Conservation (phyloP, 2,113 vertebrate species). For the Chamaea fasciata region DNA sequence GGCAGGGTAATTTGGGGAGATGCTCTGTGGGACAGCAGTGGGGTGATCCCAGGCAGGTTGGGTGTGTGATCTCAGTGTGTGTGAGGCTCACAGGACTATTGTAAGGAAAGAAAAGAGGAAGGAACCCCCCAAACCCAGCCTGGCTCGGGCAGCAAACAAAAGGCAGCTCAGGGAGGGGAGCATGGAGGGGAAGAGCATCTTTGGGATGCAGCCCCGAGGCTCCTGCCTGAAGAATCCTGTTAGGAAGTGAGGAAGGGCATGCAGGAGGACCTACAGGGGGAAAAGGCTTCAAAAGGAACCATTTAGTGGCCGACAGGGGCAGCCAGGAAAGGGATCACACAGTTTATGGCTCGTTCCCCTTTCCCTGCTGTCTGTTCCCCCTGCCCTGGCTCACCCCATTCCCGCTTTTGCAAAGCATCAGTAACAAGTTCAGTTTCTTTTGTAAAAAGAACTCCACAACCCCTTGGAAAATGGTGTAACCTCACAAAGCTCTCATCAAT, state of each 20-base stretch:
- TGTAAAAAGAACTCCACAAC: neutral
- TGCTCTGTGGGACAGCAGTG: too few relatives aligned
- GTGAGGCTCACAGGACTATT: fast-evolving
- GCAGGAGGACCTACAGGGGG: neutral
- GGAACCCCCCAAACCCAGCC: neutral
- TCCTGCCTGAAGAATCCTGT: neutral
- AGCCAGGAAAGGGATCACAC: neutral
- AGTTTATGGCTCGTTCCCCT: neutral
- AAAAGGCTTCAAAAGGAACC: neutral
- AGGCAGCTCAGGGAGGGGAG: neutral
- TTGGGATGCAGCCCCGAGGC: neutral
- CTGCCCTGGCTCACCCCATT: neutral
- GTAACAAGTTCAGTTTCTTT: neutral
- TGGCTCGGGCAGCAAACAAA: neutral
- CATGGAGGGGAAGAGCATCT: neutral
- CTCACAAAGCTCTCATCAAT: neutral
- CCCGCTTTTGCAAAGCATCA: neutral
- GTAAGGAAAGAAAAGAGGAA: neutral
- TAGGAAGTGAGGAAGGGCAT: neutral
- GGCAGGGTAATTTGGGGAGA: neutral
- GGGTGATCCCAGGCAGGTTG: neutral
- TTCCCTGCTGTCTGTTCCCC: neutral
- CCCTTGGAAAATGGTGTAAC: neutral
- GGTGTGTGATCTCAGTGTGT: too few relatives aligned
- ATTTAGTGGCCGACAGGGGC: neutral